A percentile compares a stretch with the other conserved stretches of the same genome.
phyloP scores from a whole-genome alignment of 2,797 vertebrate species.

The Vipera latastei region DNA sequence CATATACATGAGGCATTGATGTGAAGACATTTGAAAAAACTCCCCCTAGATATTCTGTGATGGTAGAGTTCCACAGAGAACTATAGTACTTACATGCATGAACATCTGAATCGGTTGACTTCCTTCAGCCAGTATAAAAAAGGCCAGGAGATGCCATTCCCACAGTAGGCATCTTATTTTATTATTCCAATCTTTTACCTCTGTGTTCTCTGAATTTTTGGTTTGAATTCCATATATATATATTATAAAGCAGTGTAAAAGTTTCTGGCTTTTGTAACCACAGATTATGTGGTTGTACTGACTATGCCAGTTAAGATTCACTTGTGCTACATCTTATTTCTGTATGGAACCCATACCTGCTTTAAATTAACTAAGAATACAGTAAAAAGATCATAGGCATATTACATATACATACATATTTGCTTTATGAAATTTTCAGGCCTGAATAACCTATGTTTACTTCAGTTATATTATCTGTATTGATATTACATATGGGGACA shows the following conservation, averaged over 20 bases:
- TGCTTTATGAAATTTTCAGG: not conserved
- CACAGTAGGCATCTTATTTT: not conserved
- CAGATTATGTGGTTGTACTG: not conserved
- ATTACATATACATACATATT: not conserved
- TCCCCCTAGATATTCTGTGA: not conserved
- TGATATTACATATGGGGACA: not conserved
- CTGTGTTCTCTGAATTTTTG: not conserved
- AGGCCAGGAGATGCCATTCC: not conserved
- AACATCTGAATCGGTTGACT: not conserved
- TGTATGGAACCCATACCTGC: not conserved
- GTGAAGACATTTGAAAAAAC: not conserved
- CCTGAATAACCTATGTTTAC: not conserved
- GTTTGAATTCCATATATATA: not conserved
- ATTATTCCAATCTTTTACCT: not conserved
- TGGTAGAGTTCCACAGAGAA: not conserved
- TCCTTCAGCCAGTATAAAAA: not conserved
- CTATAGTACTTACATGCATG: not conserved
- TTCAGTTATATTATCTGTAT: not conserved
- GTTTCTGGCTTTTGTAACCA: not conserved
- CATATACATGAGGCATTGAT: not conserved
- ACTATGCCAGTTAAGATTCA: not conserved
- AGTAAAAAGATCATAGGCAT: too few relatives aligned
- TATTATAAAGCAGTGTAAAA: not conserved
- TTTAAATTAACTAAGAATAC: not conserved
- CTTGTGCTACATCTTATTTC: not conserved